These are phyloP conservation scores for Cephus nigrinus DNA, from an alignment of 2,888 invertebrate species.

Conservation along the genomic window DNA sequence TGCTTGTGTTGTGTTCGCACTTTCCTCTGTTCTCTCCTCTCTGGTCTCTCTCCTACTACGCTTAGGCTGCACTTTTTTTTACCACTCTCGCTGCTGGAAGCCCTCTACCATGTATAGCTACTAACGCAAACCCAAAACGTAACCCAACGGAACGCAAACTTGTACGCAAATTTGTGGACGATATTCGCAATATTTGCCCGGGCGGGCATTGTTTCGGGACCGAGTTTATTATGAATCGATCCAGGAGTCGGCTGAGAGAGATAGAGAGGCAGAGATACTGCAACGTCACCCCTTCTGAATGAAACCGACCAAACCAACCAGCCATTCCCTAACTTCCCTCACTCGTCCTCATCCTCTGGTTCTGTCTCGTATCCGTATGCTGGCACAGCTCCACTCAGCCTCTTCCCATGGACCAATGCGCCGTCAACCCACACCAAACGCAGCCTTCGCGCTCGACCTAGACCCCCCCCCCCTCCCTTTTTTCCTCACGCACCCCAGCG, in stretches of 20 bases:
- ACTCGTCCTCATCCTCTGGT: conserved; percentile 12
- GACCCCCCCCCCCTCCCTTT: conserved; percentile 23
- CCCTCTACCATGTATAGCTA: conserved; percentile 25
- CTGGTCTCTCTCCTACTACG: conserved; percentile 33
- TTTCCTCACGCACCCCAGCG: conserved; percentile 33
- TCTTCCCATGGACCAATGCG: conserved; percentile 24
- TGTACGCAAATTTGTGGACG: conserved; percentile 60
- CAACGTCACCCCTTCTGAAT: conserved; percentile 57
- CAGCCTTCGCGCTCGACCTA: conserved; percentile 39
- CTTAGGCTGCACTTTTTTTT: conserved; percentile 52
- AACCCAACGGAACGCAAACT: conserved; percentile 40
- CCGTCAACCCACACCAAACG: conserved; percentile 24
- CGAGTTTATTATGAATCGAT: conserved; percentile 63
- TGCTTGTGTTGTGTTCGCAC: conserved; percentile 59
- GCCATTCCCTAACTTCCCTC: conserved; percentile 33
- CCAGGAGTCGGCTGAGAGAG: conserved; percentile 47
- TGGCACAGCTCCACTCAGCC: conserved; percentile 25
- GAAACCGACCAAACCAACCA: conserved; percentile 46
- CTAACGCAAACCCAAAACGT: conserved; percentile 49
- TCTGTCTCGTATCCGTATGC: conserved; percentile 27
- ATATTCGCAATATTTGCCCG: conserved; percentile 59
- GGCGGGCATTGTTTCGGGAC: conserved; percentile 57
- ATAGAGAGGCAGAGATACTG: conserved; percentile 53
- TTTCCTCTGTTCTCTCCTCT: conserved; percentile 26
- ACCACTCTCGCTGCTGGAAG: conserved; percentile 34